Evolutionary conservation across 2,888 invertebrate species (phyloP).

Genomic region (Drosophila hamatofila): DNA sequence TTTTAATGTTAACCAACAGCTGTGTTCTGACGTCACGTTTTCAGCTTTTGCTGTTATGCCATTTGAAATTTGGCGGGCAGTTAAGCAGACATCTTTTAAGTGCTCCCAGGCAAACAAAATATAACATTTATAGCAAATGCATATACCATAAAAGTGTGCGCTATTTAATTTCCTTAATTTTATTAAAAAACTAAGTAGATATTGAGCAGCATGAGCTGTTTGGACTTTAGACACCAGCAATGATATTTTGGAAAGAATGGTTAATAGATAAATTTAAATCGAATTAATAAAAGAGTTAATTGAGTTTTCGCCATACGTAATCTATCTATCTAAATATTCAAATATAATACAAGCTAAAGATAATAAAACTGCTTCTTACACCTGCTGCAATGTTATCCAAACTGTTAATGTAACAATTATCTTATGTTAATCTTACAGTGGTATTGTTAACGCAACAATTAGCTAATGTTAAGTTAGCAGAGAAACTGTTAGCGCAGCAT

Average conservation of each 20-base stretch:
- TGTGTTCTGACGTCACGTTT: not conserved
- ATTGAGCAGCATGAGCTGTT: not conserved
- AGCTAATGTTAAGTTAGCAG: not conserved
- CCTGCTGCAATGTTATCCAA: too few relatives aligned
- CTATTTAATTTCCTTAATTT: not conserved
- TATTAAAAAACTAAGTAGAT: not conserved
- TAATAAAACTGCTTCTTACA: too few relatives aligned
- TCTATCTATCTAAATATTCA: too few relatives aligned
- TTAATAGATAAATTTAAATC: too few relatives aligned
- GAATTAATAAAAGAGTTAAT: too few relatives aligned
- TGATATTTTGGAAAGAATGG: too few relatives aligned
- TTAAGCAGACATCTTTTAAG: not conserved
- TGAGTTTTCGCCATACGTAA: too few relatives aligned
- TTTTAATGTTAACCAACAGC: not conserved
- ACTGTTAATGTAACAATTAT: too few relatives aligned
- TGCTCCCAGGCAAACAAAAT: not conserved
- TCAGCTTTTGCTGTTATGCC: not conserved
- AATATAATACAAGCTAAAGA: too few relatives aligned
- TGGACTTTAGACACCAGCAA: not conserved
- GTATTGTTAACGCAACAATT: conserved; percentile 8
- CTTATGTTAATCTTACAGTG: not conserved
- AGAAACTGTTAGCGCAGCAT: not conserved
- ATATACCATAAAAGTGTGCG: too few relatives aligned
- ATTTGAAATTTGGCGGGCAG: not conserved
- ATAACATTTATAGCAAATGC: not conserved